phyloP scores from a whole-genome alignment of 2,888 invertebrate genomes.

The Sinodicranocentrus sp. region DNA sequence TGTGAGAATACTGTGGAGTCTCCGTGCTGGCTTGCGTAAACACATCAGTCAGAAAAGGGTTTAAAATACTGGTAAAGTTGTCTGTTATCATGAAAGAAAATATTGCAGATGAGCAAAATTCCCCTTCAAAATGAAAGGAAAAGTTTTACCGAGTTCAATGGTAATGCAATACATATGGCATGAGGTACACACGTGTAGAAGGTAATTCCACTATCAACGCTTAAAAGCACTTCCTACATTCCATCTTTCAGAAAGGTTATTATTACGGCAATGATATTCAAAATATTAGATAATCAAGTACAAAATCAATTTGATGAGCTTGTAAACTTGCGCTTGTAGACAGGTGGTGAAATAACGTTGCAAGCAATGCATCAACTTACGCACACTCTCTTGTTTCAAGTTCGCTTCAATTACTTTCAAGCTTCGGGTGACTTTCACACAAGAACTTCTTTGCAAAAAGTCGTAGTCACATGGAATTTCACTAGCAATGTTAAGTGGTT shows the following conservation, averaged over 20 bases:
- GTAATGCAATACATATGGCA: too few relatives aligned
- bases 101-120: too few relatives aligned
- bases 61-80: too few relatives aligned
- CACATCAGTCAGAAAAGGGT: too few relatives aligned
- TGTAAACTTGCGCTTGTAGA: neutral
- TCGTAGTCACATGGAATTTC: constrained; percentile 4
- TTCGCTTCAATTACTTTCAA: constrained; percentile 9
- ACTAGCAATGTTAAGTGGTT: neutral
- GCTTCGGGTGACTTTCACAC: constrained; percentile 11
- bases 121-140: too few relatives aligned
- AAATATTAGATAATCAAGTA: constrained; percentile 1
- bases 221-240: neutral
- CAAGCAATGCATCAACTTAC: neutral
- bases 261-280: constrained; percentile 2
- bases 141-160: too few relatives aligned
- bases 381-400: neutral
- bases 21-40: too few relatives aligned
- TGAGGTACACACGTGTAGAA: neutral
- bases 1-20: too few relatives aligned
- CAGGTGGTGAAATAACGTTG: neutral
- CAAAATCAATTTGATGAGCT: neutral
- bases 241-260: neutral
- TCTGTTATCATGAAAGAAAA: too few relatives aligned
- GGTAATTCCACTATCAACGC: neutral
- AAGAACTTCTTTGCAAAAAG: neutral